Evolutionary conservation across 2,797 vertebrate genomes (phyloP), one percentile per base, ranked within the genome.

Genomic region (Cynopterus sphinx): DNA sequence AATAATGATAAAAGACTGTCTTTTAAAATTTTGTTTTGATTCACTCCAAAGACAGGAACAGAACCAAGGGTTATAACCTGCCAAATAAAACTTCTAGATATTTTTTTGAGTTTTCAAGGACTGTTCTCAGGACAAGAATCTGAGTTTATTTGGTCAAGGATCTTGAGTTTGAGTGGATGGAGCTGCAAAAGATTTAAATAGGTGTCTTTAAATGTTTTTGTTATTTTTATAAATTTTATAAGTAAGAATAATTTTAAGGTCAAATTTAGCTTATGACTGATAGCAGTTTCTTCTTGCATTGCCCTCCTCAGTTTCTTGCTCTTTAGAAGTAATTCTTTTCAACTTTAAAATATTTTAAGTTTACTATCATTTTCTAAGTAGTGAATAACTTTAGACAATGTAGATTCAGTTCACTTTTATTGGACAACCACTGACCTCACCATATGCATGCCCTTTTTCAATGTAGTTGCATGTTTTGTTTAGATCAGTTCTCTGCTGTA

Each of bases 331-430:
- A 83, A 78, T 13, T 90, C 9, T 1, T 74, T 96, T 46, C 63
- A 73, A 78, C 70, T 83, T 90, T 68, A 65, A 71, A 91, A 61
- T 82, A 77, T 87, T 82, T 94, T 86, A 74, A 65, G 10, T 86
- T 94, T 81, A 9, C 12, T 53, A 5, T 49, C 26, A 55, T n/a
- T 65, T 70, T 57, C 16, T 75, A 75, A 79, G 53, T 43, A 77
- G 59, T 19, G 33, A 11, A 22, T 82, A 53, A 43, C 39, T 71
- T 53, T 77, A n/a, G 26, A 71, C 51, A 61, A 88, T 82, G 19
- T 82, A 59, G 15, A 26, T 86, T 82, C 31, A 22, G 28, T 57
- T 91, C 12, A 71, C 6, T 75, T 55, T 89, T 49, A 39, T 11
- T 74, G n/a, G 7, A 49, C 43, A 26, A 81, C 39, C 15, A 70